A percentile compares a stretch with the other conserved stretches of the same genome.
phyloP scores from a whole-genome alignment of 2,888 invertebrate genomes.

The Pyralis farinalis region DNA sequence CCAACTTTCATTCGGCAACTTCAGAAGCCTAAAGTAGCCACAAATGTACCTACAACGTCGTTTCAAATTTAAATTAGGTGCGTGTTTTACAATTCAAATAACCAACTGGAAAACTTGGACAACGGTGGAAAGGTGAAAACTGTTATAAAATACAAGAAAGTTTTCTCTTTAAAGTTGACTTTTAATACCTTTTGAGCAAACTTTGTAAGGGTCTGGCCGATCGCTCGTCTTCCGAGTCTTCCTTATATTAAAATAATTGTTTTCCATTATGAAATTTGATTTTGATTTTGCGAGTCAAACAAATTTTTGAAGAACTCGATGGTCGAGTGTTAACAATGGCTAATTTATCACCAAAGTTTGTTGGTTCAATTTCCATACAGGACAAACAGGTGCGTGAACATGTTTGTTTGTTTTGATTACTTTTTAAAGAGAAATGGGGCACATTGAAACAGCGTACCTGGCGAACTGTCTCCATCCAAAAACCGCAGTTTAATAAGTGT shows the following conservation, averaged over 20 bases:
- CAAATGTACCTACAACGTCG: slow-evolving; percentile 28
- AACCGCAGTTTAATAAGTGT: too few relatives aligned
- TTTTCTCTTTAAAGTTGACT: slow-evolving; percentile 43
- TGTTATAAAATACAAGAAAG: slow-evolving; percentile 47
- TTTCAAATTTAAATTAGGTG: slow-evolving; percentile 46
- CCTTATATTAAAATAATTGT: slow-evolving; percentile 4
- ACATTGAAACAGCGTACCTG: too few relatives aligned
- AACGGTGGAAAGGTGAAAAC: slow-evolving; percentile 41
- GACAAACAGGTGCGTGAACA: too few relatives aligned
- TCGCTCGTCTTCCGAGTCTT: slow-evolving; percentile 5
- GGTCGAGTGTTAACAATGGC: too few relatives aligned
- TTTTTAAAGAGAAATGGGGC: too few relatives aligned
- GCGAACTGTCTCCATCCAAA: too few relatives aligned
- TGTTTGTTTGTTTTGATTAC: too few relatives aligned
- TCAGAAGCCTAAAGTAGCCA: slow-evolving; percentile 24
- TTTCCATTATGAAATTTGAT: neutral
- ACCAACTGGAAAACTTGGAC: slow-evolving; percentile 35
- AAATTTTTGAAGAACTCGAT: too few relatives aligned
- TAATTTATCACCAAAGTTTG: too few relatives aligned
- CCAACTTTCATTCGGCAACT: slow-evolving; percentile 15
- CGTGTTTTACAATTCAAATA: slow-evolving; percentile 57
- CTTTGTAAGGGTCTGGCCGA: slow-evolving; percentile 6
- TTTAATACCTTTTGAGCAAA: slow-evolving; percentile 43
- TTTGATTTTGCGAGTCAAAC: too few relatives aligned
- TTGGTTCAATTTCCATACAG: too few relatives aligned